These are phyloP conservation scores for Panthera leo DNA, from an alignment of 2,113 vertebrate species.

Conservation along the genomic window DNA sequence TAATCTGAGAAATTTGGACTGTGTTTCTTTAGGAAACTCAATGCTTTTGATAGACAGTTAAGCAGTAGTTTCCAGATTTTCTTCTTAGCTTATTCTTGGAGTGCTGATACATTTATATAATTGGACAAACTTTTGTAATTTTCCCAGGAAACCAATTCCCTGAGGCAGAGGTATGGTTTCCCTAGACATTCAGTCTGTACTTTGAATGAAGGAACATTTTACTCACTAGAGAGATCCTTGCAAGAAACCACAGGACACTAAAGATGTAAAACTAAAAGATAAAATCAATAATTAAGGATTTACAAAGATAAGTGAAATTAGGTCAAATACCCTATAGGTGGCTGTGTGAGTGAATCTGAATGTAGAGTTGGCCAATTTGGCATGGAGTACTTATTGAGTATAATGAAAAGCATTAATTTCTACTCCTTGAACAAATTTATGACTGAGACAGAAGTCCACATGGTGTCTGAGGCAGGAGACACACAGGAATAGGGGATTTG, in stretches of 20 bases:
- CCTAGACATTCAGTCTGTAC: not conserved
- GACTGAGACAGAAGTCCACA: not conserved
- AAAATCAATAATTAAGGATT: not conserved
- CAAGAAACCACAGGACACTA: not conserved
- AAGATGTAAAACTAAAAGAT: not conserved
- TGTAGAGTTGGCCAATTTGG: not conserved
- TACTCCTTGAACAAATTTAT: not conserved
- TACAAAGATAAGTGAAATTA: not conserved
- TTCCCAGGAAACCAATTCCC: not conserved
- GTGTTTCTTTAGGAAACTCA: not conserved
- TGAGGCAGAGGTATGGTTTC: not conserved
- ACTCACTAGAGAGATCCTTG: not conserved
- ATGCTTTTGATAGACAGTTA: not conserved
- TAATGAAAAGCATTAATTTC: not conserved
- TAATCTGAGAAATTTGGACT: not conserved
- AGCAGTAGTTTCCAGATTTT: not conserved
- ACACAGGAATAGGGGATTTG: not conserved
- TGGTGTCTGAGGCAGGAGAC: not conserved
- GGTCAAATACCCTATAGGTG: not conserved
- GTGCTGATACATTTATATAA: not conserved
- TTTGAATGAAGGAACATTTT: not conserved
- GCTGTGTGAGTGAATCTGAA: not conserved
- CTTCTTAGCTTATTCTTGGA: not conserved
- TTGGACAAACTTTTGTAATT: constrained; percentile 13
- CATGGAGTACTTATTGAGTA: not conserved